Evolutionary conservation across 2,113 vertebrate species (phyloP).

Genomic region (Pterocles burchelli): DNA sequence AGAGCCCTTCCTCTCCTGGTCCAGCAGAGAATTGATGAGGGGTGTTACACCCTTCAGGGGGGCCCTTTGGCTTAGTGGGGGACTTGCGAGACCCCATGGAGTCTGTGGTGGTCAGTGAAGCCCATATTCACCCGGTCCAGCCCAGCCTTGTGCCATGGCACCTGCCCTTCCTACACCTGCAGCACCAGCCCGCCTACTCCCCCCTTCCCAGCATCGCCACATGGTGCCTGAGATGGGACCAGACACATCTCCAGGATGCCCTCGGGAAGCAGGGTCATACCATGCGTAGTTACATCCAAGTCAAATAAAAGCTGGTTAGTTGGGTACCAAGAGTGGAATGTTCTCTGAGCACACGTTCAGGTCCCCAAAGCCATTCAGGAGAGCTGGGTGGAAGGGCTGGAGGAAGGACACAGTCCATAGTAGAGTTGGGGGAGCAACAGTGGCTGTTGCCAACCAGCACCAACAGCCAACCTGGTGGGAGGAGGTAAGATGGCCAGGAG

Average conservation of each 20-base stretch:
- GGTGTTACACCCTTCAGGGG: neutral
- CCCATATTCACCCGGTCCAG: neutral
- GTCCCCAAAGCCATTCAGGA: neutral
- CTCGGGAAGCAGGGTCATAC: neutral
- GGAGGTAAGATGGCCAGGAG: neutral
- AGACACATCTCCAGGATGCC: neutral
- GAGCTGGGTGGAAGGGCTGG: neutral
- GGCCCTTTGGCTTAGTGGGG: neutral
- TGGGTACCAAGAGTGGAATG: neutral
- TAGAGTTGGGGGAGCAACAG: accelerated
- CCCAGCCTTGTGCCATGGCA: neutral
- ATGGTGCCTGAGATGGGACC: neutral
- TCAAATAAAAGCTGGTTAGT: neutral
- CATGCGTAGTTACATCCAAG: neutral
- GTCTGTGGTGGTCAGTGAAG: neutral
- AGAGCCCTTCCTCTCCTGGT: neutral
- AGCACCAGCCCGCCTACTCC: neutral
- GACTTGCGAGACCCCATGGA: neutral
- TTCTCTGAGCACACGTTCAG: neutral
- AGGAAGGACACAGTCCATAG: neutral
- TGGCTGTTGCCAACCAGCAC: neutral
- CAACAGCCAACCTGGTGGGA: neutral
- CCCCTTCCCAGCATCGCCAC: neutral
- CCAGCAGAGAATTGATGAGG: neutral
- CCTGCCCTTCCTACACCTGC: neutral